phyloP scores from a whole-genome alignment of 1,140 invertebrate genomes.

The Drosophila santomea region DNA sequence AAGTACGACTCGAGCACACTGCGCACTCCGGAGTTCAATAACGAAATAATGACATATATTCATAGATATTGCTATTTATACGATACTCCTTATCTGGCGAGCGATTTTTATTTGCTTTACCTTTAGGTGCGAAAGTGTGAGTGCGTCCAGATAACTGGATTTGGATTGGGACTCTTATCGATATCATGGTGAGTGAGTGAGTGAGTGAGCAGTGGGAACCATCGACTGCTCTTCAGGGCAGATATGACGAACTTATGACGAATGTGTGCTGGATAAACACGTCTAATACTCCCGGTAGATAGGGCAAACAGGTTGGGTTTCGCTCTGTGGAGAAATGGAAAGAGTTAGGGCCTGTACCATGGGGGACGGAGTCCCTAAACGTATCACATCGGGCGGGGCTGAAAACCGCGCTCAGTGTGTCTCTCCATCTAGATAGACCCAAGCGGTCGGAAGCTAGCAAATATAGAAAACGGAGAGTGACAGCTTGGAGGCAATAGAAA shows the following conservation, averaged over 20 bases:
- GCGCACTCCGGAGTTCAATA: conserved; percentile 76
- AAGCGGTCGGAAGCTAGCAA: conserved; percentile 35
- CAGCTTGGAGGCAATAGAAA: conserved; percentile 45
- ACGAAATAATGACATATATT: conserved; percentile 82
- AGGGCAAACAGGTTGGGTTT: conserved; percentile 51
- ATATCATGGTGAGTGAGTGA: conserved; percentile 35
- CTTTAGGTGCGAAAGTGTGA: conserved; percentile 55
- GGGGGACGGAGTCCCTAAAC: neutral
- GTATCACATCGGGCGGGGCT: conserved; percentile 15
- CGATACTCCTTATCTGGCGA: conserved; percentile 72
- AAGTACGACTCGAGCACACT: conserved; percentile 39
- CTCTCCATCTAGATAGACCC: conserved; percentile 37
- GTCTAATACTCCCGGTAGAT: conserved; percentile 40
- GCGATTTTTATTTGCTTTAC: conserved; percentile 74
- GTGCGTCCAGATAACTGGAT: conserved; percentile 69
- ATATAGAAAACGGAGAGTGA: conserved; percentile 20
- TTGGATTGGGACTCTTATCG: conserved; percentile 76
- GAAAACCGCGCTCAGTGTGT: conserved; percentile 4
- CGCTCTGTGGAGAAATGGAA: neutral
- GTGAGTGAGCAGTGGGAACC: conserved; percentile 20
- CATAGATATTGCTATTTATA: conserved; percentile 83
- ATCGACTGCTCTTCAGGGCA: conserved; percentile 11
- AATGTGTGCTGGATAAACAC: conserved; percentile 56
- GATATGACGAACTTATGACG: conserved; percentile 64
- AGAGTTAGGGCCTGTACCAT: conserved; percentile 14